phyloP scores from a whole-genome alignment of 2,797 vertebrate species.

The Myotis vivesi region DNA sequence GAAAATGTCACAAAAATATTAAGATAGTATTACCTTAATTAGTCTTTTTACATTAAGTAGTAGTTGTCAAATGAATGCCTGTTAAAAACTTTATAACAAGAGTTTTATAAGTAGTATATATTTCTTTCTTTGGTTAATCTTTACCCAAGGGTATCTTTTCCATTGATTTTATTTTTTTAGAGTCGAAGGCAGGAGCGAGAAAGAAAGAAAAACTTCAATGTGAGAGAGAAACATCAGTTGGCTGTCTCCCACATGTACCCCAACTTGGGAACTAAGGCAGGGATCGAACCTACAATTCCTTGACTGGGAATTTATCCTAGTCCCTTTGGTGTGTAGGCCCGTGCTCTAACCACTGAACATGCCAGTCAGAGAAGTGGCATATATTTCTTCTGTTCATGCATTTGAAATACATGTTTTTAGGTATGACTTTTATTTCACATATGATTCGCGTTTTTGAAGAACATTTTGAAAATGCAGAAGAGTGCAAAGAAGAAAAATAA shows the following conservation, averaged over 20 bases:
- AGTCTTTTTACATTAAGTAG: conserved; percentile 13
- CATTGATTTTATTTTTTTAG: neutral
- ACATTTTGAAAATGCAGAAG: conserved; percentile 41
- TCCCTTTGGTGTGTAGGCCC: neutral
- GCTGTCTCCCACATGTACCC: neutral
- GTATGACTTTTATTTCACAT: conserved; percentile 11
- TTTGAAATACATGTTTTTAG: conserved; percentile 46
- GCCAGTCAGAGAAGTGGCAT: neutral
- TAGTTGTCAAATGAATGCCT: neutral
- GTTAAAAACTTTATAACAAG: neutral
- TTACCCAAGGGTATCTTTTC: neutral
- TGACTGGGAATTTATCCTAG: no score
- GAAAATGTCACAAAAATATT: conserved; percentile 5
- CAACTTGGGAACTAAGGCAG: neutral
- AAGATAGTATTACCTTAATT: neutral
- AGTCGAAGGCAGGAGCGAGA: neutral
- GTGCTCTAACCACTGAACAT: neutral
- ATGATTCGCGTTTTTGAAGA: neutral
- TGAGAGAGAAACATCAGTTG: neutral
- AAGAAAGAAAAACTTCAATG: neutral
- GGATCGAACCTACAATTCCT: neutral
- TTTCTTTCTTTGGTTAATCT: neutral
- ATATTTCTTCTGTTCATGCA: conserved; percentile 16
- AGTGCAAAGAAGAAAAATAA: neutral
- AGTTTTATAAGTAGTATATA: neutral